Conservation (phyloP, 2,113 vertebrate species). For the Pangasianodon hypophthalmus region DNA sequence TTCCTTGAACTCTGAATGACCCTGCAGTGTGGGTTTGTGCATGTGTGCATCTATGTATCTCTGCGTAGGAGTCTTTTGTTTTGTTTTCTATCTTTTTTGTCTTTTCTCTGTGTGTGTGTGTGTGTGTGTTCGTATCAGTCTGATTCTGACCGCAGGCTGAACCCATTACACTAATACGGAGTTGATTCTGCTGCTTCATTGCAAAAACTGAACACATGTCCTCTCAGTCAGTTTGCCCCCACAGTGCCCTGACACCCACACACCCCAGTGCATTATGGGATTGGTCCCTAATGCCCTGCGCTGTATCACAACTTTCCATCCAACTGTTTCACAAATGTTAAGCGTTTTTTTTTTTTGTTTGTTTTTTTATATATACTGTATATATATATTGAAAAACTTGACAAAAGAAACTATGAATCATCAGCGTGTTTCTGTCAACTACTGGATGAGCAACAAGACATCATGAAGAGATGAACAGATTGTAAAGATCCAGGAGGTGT, state of each 20-base stretch:
- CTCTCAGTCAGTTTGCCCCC: constrained; percentile 25
- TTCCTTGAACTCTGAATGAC: constrained; percentile 29
- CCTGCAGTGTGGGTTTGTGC: constrained; percentile 14
- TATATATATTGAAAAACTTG: not conserved
- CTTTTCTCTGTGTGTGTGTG: not conserved
- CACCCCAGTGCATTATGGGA: constrained; percentile 33
- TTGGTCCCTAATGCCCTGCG: constrained; percentile 6
- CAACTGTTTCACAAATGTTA: not conserved
- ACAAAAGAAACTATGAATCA: constrained; percentile 16
- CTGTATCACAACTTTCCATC: constrained; percentile 1
- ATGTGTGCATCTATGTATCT: constrained; percentile 32
- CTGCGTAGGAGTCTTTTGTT: constrained; percentile 18
- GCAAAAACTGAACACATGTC: constrained; percentile 16
- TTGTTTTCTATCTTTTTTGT: not conserved
- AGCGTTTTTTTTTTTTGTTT: not conserved
- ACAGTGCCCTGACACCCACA: constrained; percentile 9
- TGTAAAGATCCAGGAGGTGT: not conserved
- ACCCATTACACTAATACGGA: constrained; percentile 33
- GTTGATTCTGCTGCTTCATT: constrained; percentile 16
- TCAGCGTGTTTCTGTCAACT: not conserved
- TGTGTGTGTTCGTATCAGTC: not conserved
- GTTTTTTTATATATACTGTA: not conserved
- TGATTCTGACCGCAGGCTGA: constrained; percentile 35
- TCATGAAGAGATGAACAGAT: not conserved
- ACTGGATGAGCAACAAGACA: not conserved